phyloP scores from a whole-genome alignment of 2,113 vertebrate species.

The Paracanthobrama guichenoti region DNA sequence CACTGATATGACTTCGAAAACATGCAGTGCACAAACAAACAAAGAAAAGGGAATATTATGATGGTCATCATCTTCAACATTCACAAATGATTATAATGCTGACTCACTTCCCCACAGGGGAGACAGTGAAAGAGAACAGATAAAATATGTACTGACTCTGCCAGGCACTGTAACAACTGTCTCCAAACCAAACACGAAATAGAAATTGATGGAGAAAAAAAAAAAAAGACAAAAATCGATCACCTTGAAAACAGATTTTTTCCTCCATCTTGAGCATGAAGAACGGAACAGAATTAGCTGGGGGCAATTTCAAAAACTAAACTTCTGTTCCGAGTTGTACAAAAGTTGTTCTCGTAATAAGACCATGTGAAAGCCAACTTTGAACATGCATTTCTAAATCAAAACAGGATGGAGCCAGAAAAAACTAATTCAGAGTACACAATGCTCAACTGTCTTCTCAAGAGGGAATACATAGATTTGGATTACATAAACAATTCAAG shows the following conservation, averaged over 20 bases:
- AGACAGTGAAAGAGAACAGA: neutral
- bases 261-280: neutral
- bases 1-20: neutral
- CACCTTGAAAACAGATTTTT: constrained; percentile 4
- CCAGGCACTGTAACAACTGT: neutral
- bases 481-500: constrained; percentile 31
- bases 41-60: neutral
- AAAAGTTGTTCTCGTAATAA: constrained; percentile 55
- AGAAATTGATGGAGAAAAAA: neutral
- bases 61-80: neutral
- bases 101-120: constrained; percentile 1
- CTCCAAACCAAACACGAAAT: constrained; percentile 28
- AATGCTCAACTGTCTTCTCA: neutral
- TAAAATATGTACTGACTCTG: neutral
- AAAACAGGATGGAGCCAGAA: constrained; percentile 66
- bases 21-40: neutral
- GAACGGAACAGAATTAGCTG: constrained; percentile 41
- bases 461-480: constrained; percentile 53
- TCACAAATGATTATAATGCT: constrained; percentile 5
- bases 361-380: constrained; percentile 74
- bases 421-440: constrained; percentile 54
- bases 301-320: constrained; percentile 58
- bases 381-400: constrained; percentile 61
- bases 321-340: constrained; percentile 61
- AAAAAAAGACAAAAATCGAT: neutral